These are phyloP conservation scores for Heliconius ethilla DNA, from an alignment of 2,888 invertebrate genomes.

Conservation along the genomic window DNA sequence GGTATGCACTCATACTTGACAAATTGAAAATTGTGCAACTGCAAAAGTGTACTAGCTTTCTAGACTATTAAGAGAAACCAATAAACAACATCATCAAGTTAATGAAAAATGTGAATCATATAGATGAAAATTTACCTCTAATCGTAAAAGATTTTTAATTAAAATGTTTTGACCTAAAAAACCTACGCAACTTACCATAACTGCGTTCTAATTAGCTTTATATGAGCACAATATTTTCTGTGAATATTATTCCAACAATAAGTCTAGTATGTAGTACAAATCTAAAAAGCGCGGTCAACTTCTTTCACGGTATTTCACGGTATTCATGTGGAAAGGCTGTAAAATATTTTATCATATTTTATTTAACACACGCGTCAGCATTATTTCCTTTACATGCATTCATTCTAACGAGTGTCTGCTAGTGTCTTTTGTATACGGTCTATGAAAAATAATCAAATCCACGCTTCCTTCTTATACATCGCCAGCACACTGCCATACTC, in stretches of 20 bases:
- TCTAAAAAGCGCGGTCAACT: slow-evolving; percentile 12
- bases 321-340: slow-evolving; percentile 12
- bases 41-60: no score
- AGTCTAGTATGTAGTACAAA: background rate
- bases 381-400: slow-evolving; percentile 30
- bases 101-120: no score
- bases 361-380: slow-evolving; percentile 19
- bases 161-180: background rate
- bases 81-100: no score
- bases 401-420: slow-evolving; percentile 28
- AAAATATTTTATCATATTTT: slow-evolving; percentile 18
- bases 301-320: background rate
- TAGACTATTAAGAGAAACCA: no score
- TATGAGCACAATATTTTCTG: background rate
- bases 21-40: background rate
- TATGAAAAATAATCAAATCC: slow-evolving; percentile 37
- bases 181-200: background rate
- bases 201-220: background rate
- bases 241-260: background rate
- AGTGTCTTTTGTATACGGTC: slow-evolving; percentile 18
- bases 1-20: no score
- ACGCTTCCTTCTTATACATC: slow-evolving; percentile 15
- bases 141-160: no score
- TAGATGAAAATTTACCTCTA: no score
- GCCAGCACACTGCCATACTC: background rate